These are phyloP conservation scores for Plagodis pulveraria DNA, from an alignment of 2,888 invertebrate genomes.

Conservation along the genomic window DNA sequence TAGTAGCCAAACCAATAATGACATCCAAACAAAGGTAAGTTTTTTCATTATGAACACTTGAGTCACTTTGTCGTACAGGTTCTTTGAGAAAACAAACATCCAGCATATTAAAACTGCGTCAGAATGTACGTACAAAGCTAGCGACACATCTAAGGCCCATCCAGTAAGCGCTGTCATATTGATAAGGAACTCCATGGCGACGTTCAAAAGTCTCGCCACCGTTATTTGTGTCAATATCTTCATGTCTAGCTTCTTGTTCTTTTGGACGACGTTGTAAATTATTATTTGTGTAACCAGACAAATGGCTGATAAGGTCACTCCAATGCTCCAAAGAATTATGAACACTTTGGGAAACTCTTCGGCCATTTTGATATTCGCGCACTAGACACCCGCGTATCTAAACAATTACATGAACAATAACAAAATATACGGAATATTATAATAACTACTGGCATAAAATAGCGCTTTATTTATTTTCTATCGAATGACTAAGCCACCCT, in stretches of 20 bases:
- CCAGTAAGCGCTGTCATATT: conserved; percentile 6
- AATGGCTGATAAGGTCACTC: conserved; percentile 1
- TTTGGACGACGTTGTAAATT: conserved; percentile 47
- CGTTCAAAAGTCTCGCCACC: conserved; percentile 53
- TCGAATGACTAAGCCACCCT: too few species aligned
- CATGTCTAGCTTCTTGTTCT: conserved; percentile 58
- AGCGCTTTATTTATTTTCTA: too few species aligned
- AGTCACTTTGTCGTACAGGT: conserved; percentile 63
- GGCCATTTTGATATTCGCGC: neutral
- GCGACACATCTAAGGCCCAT: conserved; percentile 23
- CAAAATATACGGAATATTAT: too few species aligned
- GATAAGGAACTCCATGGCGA: conserved; percentile 49
- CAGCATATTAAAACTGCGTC: conserved; percentile 56
- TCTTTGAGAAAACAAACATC: conserved; percentile 65
- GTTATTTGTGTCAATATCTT: conserved; percentile 58
- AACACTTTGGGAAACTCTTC: neutral
- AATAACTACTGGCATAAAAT: too few species aligned
- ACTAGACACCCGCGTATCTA: too few species aligned
- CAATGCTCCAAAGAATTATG: neutral
- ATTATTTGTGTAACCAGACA: conserved; percentile 48
- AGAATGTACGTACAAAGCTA: conserved; percentile 50
- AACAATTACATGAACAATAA: too few species aligned
- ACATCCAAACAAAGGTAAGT: neutral
- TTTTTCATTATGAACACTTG: neutral
- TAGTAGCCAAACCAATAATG: neutral